These are phyloP conservation scores for Benthosema pterotum DNA, from an alignment of 2,797 vertebrate genomes.

Conservation along the genomic window DNA sequence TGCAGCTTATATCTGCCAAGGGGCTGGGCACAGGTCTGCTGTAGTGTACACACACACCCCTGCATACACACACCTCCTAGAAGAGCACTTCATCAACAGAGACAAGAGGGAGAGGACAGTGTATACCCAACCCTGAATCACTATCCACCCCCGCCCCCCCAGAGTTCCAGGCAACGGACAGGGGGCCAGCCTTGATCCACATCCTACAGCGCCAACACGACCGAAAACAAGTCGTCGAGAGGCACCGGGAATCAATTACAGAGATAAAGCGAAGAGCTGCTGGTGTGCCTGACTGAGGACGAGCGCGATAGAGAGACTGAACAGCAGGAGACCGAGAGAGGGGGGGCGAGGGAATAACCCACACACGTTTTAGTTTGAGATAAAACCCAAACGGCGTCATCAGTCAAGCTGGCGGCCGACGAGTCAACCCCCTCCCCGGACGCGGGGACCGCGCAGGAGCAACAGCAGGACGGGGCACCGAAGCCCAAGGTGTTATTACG, in stretches of 20 bases:
- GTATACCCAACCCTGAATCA: slow-evolving; percentile 39
- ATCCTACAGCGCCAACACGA: neutral
- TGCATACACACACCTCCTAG: slow-evolving; percentile 27
- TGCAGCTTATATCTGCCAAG: slow-evolving; percentile 68
- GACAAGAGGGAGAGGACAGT: slow-evolving; percentile 1
- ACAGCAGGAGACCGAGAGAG: too few relatives aligned
- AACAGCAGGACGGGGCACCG: slow-evolving; percentile 1
- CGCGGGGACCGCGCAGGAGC: slow-evolving; percentile 11
- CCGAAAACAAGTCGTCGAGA: slow-evolving; percentile 12
- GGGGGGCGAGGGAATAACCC: neutral
- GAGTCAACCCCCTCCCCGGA: slow-evolving; percentile 41
- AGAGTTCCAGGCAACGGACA: neutral
- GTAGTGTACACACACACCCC: neutral
- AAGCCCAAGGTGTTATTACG: slow-evolving; percentile 33
- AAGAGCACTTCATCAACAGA: slow-evolving; percentile 21
- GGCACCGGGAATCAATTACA: neutral
- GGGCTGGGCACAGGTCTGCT: slow-evolving; percentile 23
- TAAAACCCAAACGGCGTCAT: slow-evolving; percentile 5
- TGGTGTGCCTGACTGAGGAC: neutral
- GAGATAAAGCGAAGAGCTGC: slow-evolving; percentile 1
- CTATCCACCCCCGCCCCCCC: too few relatives aligned
- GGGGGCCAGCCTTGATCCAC: too few relatives aligned
- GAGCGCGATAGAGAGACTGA: neutral
- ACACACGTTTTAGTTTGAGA: neutral
- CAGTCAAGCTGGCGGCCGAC: slow-evolving; percentile 70